Evolutionary conservation across 2,797 vertebrate genomes (phyloP).

Genomic region (Crotalus adamanteus): DNA sequence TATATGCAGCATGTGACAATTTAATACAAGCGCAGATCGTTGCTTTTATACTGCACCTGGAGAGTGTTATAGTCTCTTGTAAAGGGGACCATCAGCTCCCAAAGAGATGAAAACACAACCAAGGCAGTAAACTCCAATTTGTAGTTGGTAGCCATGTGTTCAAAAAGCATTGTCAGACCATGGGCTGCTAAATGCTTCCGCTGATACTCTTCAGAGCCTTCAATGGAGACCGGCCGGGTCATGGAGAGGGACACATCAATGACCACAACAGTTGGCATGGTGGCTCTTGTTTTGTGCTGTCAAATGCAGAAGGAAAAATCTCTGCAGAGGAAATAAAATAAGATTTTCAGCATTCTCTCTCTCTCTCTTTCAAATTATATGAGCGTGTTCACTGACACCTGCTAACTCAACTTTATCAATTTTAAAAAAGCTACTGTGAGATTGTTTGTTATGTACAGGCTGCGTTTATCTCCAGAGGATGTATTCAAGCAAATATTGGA

Average conservation of each 20-base stretch:
- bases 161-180: constrained; percentile 95
- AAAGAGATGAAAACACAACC: constrained; percentile 94
- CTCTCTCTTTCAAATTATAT: not conserved
- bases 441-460: not conserved
- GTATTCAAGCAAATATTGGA: not conserved
- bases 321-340: not conserved
- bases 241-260: constrained; percentile 98
- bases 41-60: constrained; percentile 73
- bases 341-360: accelerated
- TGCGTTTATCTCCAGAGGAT: not conserved
- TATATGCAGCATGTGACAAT: not conserved
- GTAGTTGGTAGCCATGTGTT: constrained; percentile 98
- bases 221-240: constrained; percentile 90
- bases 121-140: constrained; percentile 93
- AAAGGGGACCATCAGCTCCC: constrained; percentile 95
- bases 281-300: constrained; percentile 18
- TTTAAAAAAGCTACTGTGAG: not conserved
- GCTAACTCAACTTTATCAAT: not conserved
- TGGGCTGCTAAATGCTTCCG: constrained; percentile 94
- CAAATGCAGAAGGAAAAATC: accelerated
- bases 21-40: not conserved
- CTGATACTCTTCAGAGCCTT: constrained; percentile 92
- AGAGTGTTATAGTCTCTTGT: constrained; percentile 96
- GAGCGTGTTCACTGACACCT: not conserved
- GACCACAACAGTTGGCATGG: constrained; percentile 95